Conservation (phyloP, 1,140 invertebrate species). For the Phymorhynchus buccinoides region DNA sequence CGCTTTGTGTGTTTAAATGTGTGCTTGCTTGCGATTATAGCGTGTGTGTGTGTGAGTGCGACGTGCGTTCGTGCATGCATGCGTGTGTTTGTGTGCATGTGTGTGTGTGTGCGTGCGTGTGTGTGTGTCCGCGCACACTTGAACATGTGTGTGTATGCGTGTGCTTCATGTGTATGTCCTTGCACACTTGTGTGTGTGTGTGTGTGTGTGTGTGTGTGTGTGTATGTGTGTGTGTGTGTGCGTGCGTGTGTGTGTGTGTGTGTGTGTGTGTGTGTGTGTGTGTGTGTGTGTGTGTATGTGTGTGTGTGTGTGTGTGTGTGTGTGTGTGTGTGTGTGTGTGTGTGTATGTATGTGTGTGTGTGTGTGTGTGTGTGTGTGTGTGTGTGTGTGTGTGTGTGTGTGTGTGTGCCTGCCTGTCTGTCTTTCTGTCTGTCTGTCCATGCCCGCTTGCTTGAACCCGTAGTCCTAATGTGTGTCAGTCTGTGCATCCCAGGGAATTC, state of each 20-base stretch:
- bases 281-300: neutral
- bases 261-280: neutral
- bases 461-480: no score
- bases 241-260: neutral
- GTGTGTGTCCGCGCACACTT: no score
- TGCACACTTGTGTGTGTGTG: neutral
- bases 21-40: neutral
- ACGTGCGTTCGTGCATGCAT: neutral
- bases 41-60: neutral
- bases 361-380: neutral
- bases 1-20: no score
- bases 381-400: neutral
- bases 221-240: neutral
- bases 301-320: neutral
- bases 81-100: neutral
- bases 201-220: neutral
- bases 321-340: neutral
- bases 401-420: neutral
- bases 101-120: neutral
- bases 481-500: no score
- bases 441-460: no score
- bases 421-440: constrained; percentile 17
- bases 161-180: neutral
- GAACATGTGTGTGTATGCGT: no score
- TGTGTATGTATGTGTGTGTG: neutral